Evolutionary conservation across 1,140 invertebrate species (phyloP).

Genomic region (Drosophila pectinifera): DNA sequence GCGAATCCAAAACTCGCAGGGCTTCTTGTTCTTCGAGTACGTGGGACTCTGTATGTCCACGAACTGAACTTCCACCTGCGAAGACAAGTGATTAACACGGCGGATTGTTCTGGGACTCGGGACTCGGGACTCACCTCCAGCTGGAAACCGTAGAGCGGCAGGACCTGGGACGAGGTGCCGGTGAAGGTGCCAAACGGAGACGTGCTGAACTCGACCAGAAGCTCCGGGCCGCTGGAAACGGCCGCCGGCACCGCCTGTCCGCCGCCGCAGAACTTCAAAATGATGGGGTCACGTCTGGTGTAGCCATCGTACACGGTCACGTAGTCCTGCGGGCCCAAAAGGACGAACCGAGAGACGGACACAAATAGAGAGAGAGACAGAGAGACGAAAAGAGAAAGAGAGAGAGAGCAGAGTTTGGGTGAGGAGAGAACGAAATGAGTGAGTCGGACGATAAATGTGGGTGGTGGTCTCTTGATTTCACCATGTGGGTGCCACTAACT

Average conservation of each 20-base stretch:
- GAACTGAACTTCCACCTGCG: slow-evolving; percentile 90
- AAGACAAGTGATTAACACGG: slow-evolving; percentile 16
- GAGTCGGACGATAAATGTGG: slow-evolving; percentile 71
- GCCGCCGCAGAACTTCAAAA: slow-evolving; percentile 95
- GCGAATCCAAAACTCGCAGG: slow-evolving; percentile 94
- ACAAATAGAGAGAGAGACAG: slow-evolving; percentile 5
- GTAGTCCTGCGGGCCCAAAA: slow-evolving; percentile 88
- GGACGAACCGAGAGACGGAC: slow-evolving; percentile 9
- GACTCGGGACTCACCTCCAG: slow-evolving; percentile 90
- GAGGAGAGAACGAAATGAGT: slow-evolving; percentile 78
- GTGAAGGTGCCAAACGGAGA: slow-evolving; percentile 94
- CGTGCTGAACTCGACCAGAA: slow-evolving; percentile 95
- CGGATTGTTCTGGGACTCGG: background rate
- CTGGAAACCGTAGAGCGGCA: slow-evolving; percentile 94
- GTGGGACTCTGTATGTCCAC: slow-evolving; percentile 92
- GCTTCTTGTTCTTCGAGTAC: slow-evolving; percentile 91
- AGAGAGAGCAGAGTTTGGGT: slow-evolving; percentile 60
- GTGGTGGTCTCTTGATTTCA: slow-evolving; percentile 50
- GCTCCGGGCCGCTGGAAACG: slow-evolving; percentile 93
- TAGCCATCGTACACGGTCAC: slow-evolving; percentile 96
- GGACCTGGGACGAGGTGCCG: slow-evolving; percentile 90
- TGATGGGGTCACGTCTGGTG: slow-evolving; percentile 93
- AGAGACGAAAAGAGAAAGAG: slow-evolving; percentile 8
- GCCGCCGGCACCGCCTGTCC: slow-evolving; percentile 93
- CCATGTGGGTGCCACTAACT: slow-evolving; percentile 52